Base-by-base conservation (phyloP, 2,888 invertebrate genomes). In the Netelia melanura region DNA sequence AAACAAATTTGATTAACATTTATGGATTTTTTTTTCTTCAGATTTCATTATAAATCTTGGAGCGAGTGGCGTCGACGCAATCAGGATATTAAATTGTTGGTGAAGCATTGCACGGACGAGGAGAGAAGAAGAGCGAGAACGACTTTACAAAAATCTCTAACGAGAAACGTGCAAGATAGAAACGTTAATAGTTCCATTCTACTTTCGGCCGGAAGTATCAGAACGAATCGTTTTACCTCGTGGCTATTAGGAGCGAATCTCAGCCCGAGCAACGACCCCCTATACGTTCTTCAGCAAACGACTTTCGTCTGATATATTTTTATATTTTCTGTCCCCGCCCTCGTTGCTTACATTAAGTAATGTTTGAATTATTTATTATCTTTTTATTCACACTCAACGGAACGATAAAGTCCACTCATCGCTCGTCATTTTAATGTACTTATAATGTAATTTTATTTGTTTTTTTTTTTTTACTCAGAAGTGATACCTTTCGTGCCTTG, bases 41-140 rank as follows among this genome's bases (percentile, higher is more conserved):
- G 93, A 83, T 93, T 92, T 81, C 92, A 93, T 76, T 92, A 86
- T 81, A 91, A 90, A 85, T 91, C 92, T 14, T 90, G 92, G 90
- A 88, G 82, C 58, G 88, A 89, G 3, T 93, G 93, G 93, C 89
- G 91, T 43, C 86, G 80, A 56, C 86, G 87, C 67, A 91, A 93
- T 87, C 93, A 92, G 70, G 90, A 92, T 10, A 88, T 93, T 3
- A 88, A 87, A 74, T 79, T 92, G 10, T 82, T 92, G 43, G 87
- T 89, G 11, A 91, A 91, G 56, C 86, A 87, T 71, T 83, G 82
- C 21, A 67, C 76, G 44, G 79, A 84, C 43, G 82, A 76, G 44
- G 62, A 74, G 8, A 72, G 43, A 74, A 72, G 64, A 61, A 67
- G 44, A n/a, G 44, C 30, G 38, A 70, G 38, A 76, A 43, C 38